Conservation (phyloP, 64 coral and sea anemone species). For the Porites lutea region DNA sequence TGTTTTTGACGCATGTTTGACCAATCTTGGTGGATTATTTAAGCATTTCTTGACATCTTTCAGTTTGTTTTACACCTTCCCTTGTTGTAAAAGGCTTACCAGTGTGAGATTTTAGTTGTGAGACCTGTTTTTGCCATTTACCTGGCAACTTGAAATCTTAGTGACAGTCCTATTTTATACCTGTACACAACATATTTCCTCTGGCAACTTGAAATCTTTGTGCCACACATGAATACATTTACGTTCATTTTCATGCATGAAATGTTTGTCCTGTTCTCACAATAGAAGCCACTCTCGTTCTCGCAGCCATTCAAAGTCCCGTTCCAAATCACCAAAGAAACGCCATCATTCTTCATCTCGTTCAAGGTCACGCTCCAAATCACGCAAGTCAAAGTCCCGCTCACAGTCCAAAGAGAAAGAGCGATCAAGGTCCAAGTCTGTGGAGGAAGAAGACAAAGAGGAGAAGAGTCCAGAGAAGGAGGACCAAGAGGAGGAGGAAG, state of each 20-base stretch:
- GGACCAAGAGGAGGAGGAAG: slow-evolving; percentile 51
- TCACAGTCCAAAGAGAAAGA: slow-evolving; percentile 75
- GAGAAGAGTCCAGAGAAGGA: slow-evolving; percentile 47
- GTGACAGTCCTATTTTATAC: too few relatives aligned
- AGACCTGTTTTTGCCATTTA: too few relatives aligned
- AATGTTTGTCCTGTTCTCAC: neutral
- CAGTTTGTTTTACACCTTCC: too few relatives aligned
- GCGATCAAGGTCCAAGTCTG: slow-evolving; percentile 58
- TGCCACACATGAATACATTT: neutral
- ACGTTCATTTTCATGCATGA: neutral
- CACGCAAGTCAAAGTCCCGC: slow-evolving; percentile 78
- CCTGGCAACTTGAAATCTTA: too few relatives aligned
- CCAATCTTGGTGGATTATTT: too few relatives aligned
- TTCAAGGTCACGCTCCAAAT: slow-evolving; percentile 84
- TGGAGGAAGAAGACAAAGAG: slow-evolving; percentile 66
- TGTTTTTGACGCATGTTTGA: too few relatives aligned
- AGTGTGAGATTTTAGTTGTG: too few relatives aligned
- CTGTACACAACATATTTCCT: too few relatives aligned
- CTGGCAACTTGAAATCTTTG: too few relatives aligned
- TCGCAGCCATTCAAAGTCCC: slow-evolving; percentile 70
- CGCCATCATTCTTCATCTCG: slow-evolving; percentile 73
- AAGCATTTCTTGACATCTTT: too few relatives aligned
- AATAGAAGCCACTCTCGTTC: slow-evolving; percentile 53
- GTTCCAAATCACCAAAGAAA: slow-evolving; percentile 87
- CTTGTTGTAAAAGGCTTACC: too few relatives aligned